Evolutionary conservation across 1,140 invertebrate species (phyloP).

Genomic region (Neodiprion fabricii): DNA sequence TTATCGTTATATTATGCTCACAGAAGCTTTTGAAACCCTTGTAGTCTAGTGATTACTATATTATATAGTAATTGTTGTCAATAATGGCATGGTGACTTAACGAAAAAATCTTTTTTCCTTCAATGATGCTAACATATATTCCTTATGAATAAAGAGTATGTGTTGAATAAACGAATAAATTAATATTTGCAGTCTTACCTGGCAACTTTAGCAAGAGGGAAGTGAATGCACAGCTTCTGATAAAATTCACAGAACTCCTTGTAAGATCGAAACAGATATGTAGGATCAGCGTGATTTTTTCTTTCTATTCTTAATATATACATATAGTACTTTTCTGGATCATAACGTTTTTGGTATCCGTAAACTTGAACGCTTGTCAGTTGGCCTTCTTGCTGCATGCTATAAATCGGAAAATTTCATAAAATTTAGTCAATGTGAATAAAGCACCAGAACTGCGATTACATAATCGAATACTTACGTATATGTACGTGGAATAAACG

Average conservation of each 20-base stretch:
- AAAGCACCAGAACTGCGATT: slow-evolving; percentile 17
- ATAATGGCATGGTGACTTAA: no score
- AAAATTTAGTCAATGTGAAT: slow-evolving; percentile 8
- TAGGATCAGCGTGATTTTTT: slow-evolving; percentile 82
- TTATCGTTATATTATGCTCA: neutral
- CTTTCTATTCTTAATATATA: slow-evolving; percentile 90
- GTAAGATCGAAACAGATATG: slow-evolving; percentile 90
- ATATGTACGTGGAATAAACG: slow-evolving; percentile 93
- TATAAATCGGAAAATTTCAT: slow-evolving; percentile 51
- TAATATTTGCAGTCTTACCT: slow-evolving; percentile 65
- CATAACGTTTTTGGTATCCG: slow-evolving; percentile 93
- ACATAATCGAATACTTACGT: slow-evolving; percentile 71
- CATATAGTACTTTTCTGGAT: slow-evolving; percentile 98
- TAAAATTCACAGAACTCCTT: slow-evolving; percentile 97
- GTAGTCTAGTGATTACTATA: neutral
- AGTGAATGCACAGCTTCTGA: slow-evolving; percentile 90
- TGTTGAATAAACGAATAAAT: no score
- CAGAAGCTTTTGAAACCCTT: neutral
- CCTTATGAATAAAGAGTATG: no score
- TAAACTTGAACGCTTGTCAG: slow-evolving; percentile 86
- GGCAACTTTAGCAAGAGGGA: slow-evolving; percentile 86
- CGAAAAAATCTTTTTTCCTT: neutral
- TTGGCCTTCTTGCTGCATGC: slow-evolving; percentile 88
- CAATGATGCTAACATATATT: neutral
- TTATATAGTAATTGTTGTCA: neutral